Base-by-base conservation (phyloP, 2,797 vertebrate genomes). In the Phrynocephalus vlangalii region DNA sequence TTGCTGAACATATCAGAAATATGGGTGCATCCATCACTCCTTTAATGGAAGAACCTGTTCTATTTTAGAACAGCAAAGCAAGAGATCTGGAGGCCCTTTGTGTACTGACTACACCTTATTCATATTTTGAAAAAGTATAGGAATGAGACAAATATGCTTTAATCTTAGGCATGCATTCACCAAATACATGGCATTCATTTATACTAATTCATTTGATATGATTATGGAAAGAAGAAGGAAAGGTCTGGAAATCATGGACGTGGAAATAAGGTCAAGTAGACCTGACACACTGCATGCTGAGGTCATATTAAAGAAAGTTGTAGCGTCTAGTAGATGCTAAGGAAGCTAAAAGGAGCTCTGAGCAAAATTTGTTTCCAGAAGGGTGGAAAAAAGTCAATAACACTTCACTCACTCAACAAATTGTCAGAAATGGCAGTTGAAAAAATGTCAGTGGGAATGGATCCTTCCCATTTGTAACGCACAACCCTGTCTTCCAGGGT, bases 211-310 rank as follows among this genome's bases (percentile, higher is more conserved):
- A 83, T 72, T 33, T 83, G 83, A n/a, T 28, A 66, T 30, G 6
- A 15, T 13, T 78, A 1, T 22, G 66, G 73, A 68, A 50, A 6
- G 30, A 63, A 72, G 3, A 60, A 2, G 24, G 30, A 63, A 38
- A 83, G 85, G 79, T 9, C 84, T 7, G 2, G 13, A 83, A 89
- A 89, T 70, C 86, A 90, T 78, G 91, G 91, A 91, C 33, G 87
- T 66, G 26, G 1, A 38, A 84, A 79, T 87, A 82, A 92, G 66
- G 79, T 86, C 87, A 93, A 85, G 92, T 52, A 84, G 89, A 86
- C 91, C 26, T 82, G 86, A 91, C 72, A 82, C 60, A 87, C 48
- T 84, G 79, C 0, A 0, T 73, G 52, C 83, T 83, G 30, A 48
- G 77, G n/a, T 38, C 3, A 72, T 70, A 76, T 90, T 89, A 92